phyloP scores from a whole-genome alignment of 2,888 invertebrate species.

The Drosophila suboccidentalis region DNA sequence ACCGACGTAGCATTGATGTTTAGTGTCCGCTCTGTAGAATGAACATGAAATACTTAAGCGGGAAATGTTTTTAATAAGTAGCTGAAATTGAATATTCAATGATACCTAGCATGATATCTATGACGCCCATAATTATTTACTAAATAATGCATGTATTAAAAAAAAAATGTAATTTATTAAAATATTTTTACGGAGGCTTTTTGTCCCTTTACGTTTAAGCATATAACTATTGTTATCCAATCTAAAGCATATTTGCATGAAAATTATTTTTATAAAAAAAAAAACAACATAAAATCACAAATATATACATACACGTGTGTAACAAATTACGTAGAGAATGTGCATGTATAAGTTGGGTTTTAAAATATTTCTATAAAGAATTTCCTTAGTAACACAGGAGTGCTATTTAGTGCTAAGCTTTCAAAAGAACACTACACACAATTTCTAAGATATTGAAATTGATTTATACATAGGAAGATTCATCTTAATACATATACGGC shows the following conservation, averaged over 20 bases:
- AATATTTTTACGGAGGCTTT: constrained; percentile 1
- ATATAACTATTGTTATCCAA: neutral
- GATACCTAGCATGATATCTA: constrained; percentile 54
- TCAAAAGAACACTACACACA: neutral
- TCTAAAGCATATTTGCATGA: neutral
- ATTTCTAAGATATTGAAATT: neutral
- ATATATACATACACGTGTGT: neutral
- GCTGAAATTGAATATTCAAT: constrained; percentile 83
- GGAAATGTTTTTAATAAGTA: constrained; percentile 74
- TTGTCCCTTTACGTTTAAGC: neutral
- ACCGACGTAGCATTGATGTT: constrained; percentile 45
- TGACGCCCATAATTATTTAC: neutral
- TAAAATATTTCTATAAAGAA: neutral
- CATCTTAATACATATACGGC: neutral
- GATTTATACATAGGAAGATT: neutral
- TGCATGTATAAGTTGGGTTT: neutral
- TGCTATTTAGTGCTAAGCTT: neutral
- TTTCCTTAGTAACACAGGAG: neutral
- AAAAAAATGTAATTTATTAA: neutral
- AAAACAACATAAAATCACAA: neutral
- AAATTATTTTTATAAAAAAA: neutral
- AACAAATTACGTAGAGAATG: neutral
- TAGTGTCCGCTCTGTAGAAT: constrained; percentile 36
- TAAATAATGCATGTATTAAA: neutral
- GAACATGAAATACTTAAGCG: constrained; percentile 61